Evolutionary conservation across 2,113 vertebrate genomes (phyloP).

Genomic region (Mormoops blainvillei): DNA sequence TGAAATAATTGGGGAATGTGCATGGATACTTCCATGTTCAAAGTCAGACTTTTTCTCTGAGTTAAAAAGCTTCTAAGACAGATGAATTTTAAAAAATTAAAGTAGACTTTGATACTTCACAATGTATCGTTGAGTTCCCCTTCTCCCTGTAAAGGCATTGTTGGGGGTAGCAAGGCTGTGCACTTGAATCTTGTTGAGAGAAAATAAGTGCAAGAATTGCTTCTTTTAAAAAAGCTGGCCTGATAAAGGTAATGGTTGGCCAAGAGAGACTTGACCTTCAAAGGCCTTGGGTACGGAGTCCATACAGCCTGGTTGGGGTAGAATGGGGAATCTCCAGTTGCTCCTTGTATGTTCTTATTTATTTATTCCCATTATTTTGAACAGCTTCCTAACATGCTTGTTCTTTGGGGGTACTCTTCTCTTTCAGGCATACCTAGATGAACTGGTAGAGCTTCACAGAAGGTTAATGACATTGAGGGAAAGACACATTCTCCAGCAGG

Average conservation of each 20-base stretch:
- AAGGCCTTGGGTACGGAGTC: background rate
- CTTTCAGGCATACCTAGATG: constrained; percentile 93
- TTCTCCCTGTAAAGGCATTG: background rate
- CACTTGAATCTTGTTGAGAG: background rate
- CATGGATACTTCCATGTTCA: background rate
- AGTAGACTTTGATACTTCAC: background rate
- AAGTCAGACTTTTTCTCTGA: background rate
- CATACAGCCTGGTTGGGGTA: background rate
- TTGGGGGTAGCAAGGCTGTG: background rate
- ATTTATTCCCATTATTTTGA: background rate
- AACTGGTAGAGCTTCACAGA: constrained; percentile 97
- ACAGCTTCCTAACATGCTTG: constrained; percentile 57
- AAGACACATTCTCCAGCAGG: constrained; percentile 96
- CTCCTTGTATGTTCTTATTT: background rate
- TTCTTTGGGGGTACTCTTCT: constrained; percentile 40
- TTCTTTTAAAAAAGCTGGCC: background rate
- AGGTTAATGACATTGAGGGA: constrained; percentile 96
- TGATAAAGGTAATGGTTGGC: background rate
- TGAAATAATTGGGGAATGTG: background rate
- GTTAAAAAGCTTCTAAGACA: background rate
- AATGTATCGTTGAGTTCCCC: background rate
- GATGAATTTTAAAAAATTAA: background rate
- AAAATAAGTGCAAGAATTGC: background rate
- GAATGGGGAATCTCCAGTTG: background rate
- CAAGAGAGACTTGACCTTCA: background rate